Percentiles rank a stretch among this genome's conserved stretches.
These are phyloP conservation scores for Nettapus auritus DNA, from an alignment of 2,113 vertebrate genomes.

Conservation along the genomic window DNA sequence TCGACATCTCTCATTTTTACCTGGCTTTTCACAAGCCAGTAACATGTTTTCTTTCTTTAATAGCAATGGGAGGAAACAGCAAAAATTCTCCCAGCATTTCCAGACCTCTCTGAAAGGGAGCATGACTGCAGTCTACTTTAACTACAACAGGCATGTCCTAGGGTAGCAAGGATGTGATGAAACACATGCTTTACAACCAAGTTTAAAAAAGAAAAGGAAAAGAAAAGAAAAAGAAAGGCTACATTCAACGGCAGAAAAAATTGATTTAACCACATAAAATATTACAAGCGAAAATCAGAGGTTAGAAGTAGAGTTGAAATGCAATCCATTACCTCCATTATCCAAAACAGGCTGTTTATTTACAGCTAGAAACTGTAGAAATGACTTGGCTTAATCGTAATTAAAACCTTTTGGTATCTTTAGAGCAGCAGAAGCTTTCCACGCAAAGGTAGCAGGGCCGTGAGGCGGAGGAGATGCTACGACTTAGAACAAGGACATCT, in stretches of 20 bases:
- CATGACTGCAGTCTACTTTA: background rate
- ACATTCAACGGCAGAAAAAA: slow-evolving; percentile 66
- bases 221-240: background rate
- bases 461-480: background rate
- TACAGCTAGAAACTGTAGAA: slow-evolving; percentile 19
- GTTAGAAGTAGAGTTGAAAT: slow-evolving; percentile 67
- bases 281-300: slow-evolving; percentile 69
- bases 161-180: slow-evolving; percentile 44
- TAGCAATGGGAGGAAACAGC: background rate
- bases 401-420: slow-evolving; percentile 74
- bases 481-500: slow-evolving; percentile 19
- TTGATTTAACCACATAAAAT: slow-evolving; percentile 67
- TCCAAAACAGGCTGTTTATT: slow-evolving; percentile 56
- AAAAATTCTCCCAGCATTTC: background rate
- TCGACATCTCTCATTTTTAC: background rate
- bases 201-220: background rate
- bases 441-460: slow-evolving; percentile 10
- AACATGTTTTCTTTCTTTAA: background rate
- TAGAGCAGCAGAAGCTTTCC: slow-evolving; percentile 60
- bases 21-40: background rate
- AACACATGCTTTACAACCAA: background rate
- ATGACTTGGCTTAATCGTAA: slow-evolving; percentile 52
- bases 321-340: slow-evolving; percentile 68
- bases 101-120: background rate
- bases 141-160: slow-evolving; percentile 39